phyloP scores from a whole-genome alignment of 1,140 invertebrate genomes.

The Drosophila teissieri region DNA sequence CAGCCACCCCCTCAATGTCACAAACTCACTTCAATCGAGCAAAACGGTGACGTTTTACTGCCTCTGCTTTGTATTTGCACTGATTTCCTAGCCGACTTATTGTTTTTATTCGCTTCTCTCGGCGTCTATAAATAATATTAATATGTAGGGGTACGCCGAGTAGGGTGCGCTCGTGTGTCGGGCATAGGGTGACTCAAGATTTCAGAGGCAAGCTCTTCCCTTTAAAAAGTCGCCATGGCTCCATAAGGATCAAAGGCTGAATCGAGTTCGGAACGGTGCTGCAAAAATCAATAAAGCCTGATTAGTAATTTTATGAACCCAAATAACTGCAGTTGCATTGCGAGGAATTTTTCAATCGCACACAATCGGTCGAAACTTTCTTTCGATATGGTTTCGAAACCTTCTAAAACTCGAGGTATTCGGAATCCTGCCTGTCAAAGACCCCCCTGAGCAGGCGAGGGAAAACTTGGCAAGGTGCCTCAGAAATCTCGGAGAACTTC shows the following conservation, averaged over 20 bases:
- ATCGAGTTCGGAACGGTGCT: background rate
- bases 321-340: background rate
- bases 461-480: conserved; percentile 60
- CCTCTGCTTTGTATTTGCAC: conserved; percentile 33
- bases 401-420: conserved; percentile 39
- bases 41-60: conserved; percentile 36
- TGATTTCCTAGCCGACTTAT: conserved; percentile 59
- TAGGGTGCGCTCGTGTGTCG: conserved; percentile 11
- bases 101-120: conserved; percentile 47
- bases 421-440: conserved; percentile 32
- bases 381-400: conserved; percentile 10
- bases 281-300: conserved; percentile 68
- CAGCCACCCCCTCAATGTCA: conserved; percentile 4
- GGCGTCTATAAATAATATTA: conserved; percentile 71
- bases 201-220: conserved; percentile 19
- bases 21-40: conserved; percentile 25
- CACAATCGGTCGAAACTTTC: conserved; percentile 3
- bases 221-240: conserved; percentile 16
- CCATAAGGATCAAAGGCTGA: conserved; percentile 13
- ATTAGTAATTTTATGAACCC: conserved; percentile 50
- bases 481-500: conserved; percentile 46
- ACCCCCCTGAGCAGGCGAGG: conserved; percentile 19
- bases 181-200: conserved; percentile 66
- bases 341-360: background rate
- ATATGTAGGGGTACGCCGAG: conserved; percentile 25